Conservation (phyloP, 2,888 invertebrate species). For the Keiferia lycopersicella region DNA sequence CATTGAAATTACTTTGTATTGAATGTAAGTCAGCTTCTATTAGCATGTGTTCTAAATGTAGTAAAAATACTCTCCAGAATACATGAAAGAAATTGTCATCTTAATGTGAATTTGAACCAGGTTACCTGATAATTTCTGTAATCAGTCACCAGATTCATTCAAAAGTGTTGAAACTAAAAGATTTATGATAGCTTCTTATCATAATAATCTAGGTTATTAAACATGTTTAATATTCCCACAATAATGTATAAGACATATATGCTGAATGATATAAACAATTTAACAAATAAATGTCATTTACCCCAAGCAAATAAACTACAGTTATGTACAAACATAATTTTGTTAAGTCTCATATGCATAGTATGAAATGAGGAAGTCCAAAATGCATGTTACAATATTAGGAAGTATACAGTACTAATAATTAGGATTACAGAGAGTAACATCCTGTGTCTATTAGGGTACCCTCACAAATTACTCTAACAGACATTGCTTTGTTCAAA, state of each 20-base stretch:
- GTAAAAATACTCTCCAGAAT: background rate
- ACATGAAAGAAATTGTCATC: no score
- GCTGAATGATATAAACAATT: background rate
- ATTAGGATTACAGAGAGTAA: background rate
- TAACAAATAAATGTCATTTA: background rate
- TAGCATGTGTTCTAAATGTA: background rate
- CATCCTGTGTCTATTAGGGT: background rate
- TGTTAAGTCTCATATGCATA: background rate
- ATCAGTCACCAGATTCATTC: no score
- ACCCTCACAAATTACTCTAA: background rate
- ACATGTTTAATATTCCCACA: no score
- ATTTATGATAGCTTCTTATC: background rate
- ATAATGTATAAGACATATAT: no score
- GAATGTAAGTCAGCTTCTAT: background rate
- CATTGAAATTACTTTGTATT: background rate
- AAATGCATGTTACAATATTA: background rate
- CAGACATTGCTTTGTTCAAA: background rate
- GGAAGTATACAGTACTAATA: background rate
- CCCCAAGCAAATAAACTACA: background rate
- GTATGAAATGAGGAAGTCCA: background rate
- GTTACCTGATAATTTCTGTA: no score
- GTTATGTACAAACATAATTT: no score
- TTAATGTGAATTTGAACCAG: no score
- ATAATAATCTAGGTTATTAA: background rate
- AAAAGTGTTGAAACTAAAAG: background rate